A percentile compares a stretch with the other conserved stretches of the same genome.
Conservation (phyloP, 2,888 invertebrate species). For the Caenorhabditis drosophilae region DNA sequence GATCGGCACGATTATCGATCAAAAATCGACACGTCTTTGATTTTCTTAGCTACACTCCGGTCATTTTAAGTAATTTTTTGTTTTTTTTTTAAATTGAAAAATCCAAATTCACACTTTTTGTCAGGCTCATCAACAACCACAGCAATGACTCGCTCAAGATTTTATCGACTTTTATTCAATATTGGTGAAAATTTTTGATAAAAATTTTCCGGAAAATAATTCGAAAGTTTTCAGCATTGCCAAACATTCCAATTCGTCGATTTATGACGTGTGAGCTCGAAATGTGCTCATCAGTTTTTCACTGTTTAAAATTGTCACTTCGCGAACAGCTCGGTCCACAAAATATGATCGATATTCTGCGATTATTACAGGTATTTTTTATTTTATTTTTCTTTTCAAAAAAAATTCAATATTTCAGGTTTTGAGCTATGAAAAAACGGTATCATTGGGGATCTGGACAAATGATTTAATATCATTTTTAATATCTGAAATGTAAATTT, state of each 20-base stretch:
- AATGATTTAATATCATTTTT: slow-evolving; percentile 56
- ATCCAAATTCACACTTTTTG: slow-evolving; percentile 1
- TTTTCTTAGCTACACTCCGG: slow-evolving; percentile 35
- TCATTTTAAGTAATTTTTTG: slow-evolving; percentile 27
- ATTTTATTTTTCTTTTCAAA: background rate
- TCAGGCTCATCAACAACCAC: slow-evolving; percentile 34
- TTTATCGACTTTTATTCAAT: slow-evolving; percentile 51
- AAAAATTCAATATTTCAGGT: slow-evolving; percentile 44
- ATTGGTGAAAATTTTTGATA: slow-evolving; percentile 25
- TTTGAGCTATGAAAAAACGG: slow-evolving; percentile 56
- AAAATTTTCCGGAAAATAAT: background rate
- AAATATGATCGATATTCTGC: slow-evolving; percentile 60
- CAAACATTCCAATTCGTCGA: slow-evolving; percentile 54
- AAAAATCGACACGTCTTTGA: slow-evolving; percentile 29
- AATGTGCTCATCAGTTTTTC: slow-evolving; percentile 50
- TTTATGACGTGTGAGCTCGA: slow-evolving; percentile 50
- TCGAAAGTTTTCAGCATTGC: slow-evolving; percentile 30
- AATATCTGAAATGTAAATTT: slow-evolving; percentile 56
- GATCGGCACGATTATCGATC: slow-evolving; percentile 36
- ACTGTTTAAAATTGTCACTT: slow-evolving; percentile 51
- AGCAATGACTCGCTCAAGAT: slow-evolving; percentile 43
- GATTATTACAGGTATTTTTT: slow-evolving; percentile 49
- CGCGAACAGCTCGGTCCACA: slow-evolving; percentile 61
- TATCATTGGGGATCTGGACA: slow-evolving; percentile 54
- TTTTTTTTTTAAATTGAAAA: slow-evolving; percentile 1